A percentile compares a stretch with the other conserved stretches of the same genome.
These are phyloP conservation scores for Caenorhabditis macrosperma DNA, from an alignment of 2,888 invertebrate species.

Conservation along the genomic window DNA sequence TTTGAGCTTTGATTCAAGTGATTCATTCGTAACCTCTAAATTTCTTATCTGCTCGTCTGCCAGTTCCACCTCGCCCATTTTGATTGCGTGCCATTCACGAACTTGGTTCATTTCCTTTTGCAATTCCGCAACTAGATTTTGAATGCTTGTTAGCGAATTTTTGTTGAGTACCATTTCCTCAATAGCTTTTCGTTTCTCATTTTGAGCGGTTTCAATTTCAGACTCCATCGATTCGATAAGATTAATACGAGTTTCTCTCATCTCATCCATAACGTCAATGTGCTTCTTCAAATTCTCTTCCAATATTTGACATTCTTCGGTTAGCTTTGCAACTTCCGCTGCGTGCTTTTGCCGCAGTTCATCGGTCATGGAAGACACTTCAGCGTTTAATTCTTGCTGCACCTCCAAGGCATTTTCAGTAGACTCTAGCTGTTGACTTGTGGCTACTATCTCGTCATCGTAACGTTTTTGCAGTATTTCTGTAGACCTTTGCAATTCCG, in stretches of 20 bases:
- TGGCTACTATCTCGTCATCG: background rate
- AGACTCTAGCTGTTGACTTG: background rate
- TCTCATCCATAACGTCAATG: background rate
- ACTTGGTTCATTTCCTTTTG: no score
- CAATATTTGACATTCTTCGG: background rate
- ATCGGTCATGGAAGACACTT: background rate
- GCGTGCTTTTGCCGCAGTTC: background rate
- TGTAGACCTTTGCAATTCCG: conserved; percentile 1
- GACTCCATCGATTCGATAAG: background rate
- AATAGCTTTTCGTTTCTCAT: no score
- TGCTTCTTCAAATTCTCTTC: background rate
- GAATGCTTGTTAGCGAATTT: no score
- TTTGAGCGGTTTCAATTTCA: background rate
- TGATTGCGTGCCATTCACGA: no score
- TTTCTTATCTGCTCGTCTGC: no score
- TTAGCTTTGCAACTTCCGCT: background rate
- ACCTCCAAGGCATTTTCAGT: background rate
- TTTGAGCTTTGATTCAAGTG: no score
- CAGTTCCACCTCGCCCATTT: no score
- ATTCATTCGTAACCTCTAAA: no score
- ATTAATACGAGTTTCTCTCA: background rate
- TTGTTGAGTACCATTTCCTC: no score
- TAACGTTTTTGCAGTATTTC: background rate
- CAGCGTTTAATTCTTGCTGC: background rate
- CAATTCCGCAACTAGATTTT: no score